Conservation (phyloP, 1,140 invertebrate species). For the Trichonephila inaurata region DNA sequence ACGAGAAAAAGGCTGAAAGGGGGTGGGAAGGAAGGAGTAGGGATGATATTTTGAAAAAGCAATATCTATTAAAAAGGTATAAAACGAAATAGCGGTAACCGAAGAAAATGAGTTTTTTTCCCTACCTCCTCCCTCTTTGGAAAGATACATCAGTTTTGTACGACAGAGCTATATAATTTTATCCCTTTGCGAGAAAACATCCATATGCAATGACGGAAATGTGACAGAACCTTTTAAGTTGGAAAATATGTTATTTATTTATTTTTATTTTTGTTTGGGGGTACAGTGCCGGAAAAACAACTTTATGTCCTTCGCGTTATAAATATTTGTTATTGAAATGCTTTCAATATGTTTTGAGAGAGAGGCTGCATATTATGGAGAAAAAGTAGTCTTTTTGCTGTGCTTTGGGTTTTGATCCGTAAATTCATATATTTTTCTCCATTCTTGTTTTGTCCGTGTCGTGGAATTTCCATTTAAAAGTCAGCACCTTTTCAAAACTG, state of each 20-base stretch:
- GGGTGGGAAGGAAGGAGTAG: no score
- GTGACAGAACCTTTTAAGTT: conserved; percentile 1
- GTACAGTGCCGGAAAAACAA: background rate
- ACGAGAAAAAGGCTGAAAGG: background rate
- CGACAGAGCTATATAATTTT: background rate
- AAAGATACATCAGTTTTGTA: background rate
- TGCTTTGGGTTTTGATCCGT: no score
- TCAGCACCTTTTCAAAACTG: no score
- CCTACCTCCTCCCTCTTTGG: background rate
- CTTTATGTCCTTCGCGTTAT: no score
- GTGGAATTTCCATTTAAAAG: no score
- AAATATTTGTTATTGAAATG: no score
- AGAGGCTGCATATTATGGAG: no score
- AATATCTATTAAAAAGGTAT: conserved; percentile 28
- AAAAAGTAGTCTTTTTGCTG: no score
- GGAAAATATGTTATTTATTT: background rate
- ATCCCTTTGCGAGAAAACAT: background rate
- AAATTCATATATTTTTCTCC: no score
- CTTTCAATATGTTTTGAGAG: no score
- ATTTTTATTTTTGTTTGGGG: background rate
- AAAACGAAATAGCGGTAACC: conserved; percentile 22
- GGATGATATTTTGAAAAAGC: background rate
- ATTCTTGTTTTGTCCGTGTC: no score
- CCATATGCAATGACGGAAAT: background rate
- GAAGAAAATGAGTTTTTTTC: background rate